Evolutionary conservation across 2,797 vertebrate genomes (phyloP).

Genomic region (Arnoldichthys spilopterus): DNA sequence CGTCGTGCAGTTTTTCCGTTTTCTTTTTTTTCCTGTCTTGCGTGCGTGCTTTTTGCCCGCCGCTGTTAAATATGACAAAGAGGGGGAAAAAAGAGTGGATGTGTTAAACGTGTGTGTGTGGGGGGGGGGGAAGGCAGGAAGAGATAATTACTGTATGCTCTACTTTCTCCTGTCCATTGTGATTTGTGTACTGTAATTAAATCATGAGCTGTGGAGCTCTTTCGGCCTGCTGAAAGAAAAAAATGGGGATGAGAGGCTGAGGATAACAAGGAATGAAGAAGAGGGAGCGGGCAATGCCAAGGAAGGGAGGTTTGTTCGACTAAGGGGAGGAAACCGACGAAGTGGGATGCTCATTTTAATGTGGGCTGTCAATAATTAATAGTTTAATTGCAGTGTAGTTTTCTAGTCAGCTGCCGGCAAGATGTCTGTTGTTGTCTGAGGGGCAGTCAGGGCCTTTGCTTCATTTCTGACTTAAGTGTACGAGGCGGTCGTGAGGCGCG

Average conservation of each 20-base stretch:
- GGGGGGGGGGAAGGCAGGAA: slow-evolving; percentile 38
- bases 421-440: background rate
- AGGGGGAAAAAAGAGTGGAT: slow-evolving; percentile 26
- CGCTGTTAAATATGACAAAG: slow-evolving; percentile 43
- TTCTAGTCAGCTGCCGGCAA: background rate
- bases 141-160: slow-evolving; percentile 59
- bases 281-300: background rate
- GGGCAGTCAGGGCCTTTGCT: background rate
- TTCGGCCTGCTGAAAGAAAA: background rate
- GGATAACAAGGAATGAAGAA: background rate
- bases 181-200: slow-evolving; percentile 63
- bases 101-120: slow-evolving; percentile 36
- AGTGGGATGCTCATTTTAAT: background rate
- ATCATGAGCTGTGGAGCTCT: slow-evolving; percentile 51
- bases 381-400: background rate
- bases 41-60: background rate
- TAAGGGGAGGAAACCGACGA: background rate
- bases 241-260: background rate
- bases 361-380: background rate
- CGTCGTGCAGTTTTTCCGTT: background rate
- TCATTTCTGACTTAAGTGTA: background rate
- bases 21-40: too few species aligned
- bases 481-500: background rate
- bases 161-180: slow-evolving; percentile 56
- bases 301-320: background rate